Evolutionary conservation across 1,140 invertebrate species (phyloP), one percentile per base, ranked within the genome.

Genomic region (Vollenhovia emeryi): DNA sequence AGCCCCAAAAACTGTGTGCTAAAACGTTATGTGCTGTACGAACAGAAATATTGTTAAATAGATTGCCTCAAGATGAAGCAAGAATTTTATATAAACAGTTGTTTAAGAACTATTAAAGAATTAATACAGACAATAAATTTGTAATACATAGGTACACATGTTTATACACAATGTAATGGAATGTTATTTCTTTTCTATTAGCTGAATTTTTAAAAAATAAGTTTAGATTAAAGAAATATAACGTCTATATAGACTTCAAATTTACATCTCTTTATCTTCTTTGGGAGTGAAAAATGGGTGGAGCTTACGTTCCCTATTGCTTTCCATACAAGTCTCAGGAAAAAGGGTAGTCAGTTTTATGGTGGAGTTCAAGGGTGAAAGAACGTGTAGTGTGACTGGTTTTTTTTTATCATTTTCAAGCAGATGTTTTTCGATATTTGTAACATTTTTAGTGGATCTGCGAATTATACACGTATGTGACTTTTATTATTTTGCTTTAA

Each of bases 281-380:
- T n/a, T 55, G 55, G 1, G 36, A 78, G 86, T 82, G 80, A 85
- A 69, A 84, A 90, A 92, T 91, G 91, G 92, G 92, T 91, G 91
- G 92, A 93, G 92, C 90, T 91, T 91, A 78, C 78, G 84, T 93
- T 91, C 91, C 92, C 92, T 92, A 86, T 87, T 90, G 91, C 88
- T 93, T 93, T 93, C 87, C 91, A 93, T 92, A 75, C 78, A 84
- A 80, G 86, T 59, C 66, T 24, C 90, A 45, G 84, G 33, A 82
- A 90, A 83, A 93, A 91, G 86, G 89, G 79, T 89, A 82, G 85
- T 85, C 91, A 93, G 92, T 93, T 89, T 90, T 89, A 88, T 82
- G 21, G 75, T 43, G 66, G 66, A 89, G 73, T 74, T 68, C 89
- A 88, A 87, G 85, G 80, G 84, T 82, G 89, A 87, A 90, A 62